A percentile compares a stretch with the other conserved stretches of the same genome.
phyloP scores from a whole-genome alignment of 1,140 invertebrate species.

The Atopsyche davidsoni region DNA sequence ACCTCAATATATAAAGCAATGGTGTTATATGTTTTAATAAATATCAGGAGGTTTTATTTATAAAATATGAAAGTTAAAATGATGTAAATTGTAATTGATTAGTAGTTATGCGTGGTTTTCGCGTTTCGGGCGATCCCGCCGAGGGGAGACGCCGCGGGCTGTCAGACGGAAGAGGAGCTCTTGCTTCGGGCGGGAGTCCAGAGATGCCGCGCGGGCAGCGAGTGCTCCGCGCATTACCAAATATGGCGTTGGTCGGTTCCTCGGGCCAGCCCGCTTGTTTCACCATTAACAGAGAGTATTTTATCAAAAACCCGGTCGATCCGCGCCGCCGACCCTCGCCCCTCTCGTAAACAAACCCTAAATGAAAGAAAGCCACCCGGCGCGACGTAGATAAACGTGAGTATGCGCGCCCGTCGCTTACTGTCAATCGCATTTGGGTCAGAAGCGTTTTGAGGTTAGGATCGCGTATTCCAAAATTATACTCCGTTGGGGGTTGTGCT shows the following conservation, averaged over 20 bases:
- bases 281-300: slow-evolving; percentile 18
- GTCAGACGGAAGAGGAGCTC: background rate
- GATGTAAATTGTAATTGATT: too few species aligned
- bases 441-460: slow-evolving; percentile 23
- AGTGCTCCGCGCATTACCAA: slow-evolving; percentile 47
- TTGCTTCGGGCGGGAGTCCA: background rate
- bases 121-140: background rate
- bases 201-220: background rate
- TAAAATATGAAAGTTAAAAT: too few species aligned
- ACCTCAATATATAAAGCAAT: too few species aligned
- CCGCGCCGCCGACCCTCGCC: slow-evolving; percentile 13
- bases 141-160: too few species aligned
- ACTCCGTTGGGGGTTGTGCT: slow-evolving; percentile 13
- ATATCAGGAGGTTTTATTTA: too few species aligned
- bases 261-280: slow-evolving; percentile 36
- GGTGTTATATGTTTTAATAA: too few species aligned
- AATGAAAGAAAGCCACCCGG: slow-evolving; percentile 15
- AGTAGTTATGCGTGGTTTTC: background rate
- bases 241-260: slow-evolving; percentile 45
- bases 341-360: slow-evolving; percentile 18
- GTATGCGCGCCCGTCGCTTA: slow-evolving; percentile 2
- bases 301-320: slow-evolving; percentile 18
- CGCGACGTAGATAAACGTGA: slow-evolving; percentile 20
- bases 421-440: slow-evolving; percentile 24
- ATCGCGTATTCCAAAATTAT: slow-evolving; percentile 8